Conservation (phyloP, 2,797 vertebrate species). For the Pelochelys cantorii region DNA sequence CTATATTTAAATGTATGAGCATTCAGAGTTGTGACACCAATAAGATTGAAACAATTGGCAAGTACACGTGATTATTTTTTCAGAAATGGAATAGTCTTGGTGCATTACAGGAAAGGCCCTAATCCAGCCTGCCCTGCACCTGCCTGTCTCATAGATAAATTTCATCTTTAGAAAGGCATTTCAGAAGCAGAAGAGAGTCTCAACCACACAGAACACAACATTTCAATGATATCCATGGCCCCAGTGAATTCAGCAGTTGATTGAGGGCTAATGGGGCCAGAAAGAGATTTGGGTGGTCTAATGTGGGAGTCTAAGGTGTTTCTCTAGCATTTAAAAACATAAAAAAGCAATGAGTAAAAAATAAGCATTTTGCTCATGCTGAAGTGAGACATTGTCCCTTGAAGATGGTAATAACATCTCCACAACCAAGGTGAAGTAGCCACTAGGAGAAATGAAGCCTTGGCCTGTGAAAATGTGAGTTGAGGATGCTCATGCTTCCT, state of each 20-base stretch:
- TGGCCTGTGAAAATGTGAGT: not conserved
- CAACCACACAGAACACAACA: not conserved
- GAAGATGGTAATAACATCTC: not conserved
- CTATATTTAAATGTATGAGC: not conserved
- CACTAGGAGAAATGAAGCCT: not conserved
- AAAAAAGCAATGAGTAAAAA: not conserved
- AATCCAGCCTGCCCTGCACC: not conserved
- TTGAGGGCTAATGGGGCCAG: too few species aligned
- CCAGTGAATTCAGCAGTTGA: not conserved
- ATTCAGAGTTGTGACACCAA: not conserved
- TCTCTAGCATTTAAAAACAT: not conserved
- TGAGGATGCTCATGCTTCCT: not conserved
- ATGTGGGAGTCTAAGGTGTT: not conserved
- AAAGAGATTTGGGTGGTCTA: not conserved
- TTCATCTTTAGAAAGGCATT: accelerated
- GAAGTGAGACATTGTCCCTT: not conserved
- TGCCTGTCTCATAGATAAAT: accelerated
- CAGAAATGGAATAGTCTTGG: not conserved
- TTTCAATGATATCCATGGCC: not conserved
- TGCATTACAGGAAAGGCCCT: not conserved
- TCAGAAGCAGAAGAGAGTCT: not conserved
- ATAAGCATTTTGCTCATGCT: not conserved
- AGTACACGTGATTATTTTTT: not conserved
- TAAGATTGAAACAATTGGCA: not conserved
- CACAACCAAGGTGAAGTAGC: not conserved